Evolutionary conservation across 2,797 vertebrate genomes (phyloP).

Genomic region (Myotis pilosus): DNA sequence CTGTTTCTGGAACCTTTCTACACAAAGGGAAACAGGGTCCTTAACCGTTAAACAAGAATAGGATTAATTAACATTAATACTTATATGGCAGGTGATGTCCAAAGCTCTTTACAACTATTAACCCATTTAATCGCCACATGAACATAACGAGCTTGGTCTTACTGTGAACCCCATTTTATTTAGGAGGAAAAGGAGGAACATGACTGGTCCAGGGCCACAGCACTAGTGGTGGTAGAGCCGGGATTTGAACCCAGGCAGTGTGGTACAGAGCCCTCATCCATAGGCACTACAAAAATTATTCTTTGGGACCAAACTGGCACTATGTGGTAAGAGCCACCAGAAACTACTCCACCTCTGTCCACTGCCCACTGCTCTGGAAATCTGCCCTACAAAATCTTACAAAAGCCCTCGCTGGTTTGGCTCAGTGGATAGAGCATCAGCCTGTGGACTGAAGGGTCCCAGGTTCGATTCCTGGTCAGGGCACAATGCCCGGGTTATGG

Average conservation of each 20-base stretch:
- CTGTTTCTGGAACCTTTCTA: neutral
- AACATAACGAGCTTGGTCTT: neutral
- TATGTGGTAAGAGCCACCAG: neutral
- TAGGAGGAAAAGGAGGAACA: neutral
- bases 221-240: accelerated
- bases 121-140: neutral
- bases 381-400: neutral
- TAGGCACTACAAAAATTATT: neutral
- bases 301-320: neutral
- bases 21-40: neutral
- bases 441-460: too few relatives aligned
- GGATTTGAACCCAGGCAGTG: neutral
- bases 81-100: neutral
- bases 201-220: too few relatives aligned
- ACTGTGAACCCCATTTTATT: neutral
- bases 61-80: neutral
- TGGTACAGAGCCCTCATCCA: neutral
- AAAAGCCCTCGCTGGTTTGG: neutral
- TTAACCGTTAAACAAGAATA: neutral
- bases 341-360: neutral
- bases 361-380: neutral
- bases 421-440: too few relatives aligned
- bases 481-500: too few relatives aligned
- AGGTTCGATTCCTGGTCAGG: too few relatives aligned
- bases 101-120: neutral